A percentile compares a stretch with the other conserved stretches of the same genome.
phyloP scores from a whole-genome alignment of 2,797 vertebrate genomes.

The Emydoidea blandingii region DNA sequence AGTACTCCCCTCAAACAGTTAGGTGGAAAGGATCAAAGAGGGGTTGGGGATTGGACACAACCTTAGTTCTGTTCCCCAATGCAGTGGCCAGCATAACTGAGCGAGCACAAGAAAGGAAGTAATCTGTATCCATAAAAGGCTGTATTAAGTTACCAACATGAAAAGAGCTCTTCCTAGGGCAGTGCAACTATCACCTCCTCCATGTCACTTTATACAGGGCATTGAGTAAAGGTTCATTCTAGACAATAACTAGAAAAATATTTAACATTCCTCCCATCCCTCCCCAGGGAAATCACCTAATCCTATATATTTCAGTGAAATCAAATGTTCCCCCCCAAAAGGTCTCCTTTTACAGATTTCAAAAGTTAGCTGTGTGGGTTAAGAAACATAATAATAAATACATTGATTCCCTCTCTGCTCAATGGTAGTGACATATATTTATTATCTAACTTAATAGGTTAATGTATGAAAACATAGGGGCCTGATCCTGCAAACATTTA shows the following conservation, averaged over 20 bases:
- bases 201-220: not conserved
- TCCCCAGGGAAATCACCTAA: not conserved
- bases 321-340: not conserved
- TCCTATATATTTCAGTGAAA: not conserved
- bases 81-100: not conserved
- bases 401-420: not conserved
- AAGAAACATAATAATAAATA: no score
- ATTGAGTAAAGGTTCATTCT: not conserved
- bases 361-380: not conserved
- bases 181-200: not conserved
- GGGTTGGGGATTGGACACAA: not conserved
- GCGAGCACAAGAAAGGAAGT: not conserved
- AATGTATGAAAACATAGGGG: not conserved
- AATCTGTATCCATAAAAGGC: not conserved
- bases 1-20: not conserved
- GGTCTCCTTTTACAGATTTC: not conserved
- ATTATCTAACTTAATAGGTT: not conserved
- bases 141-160: not conserved
- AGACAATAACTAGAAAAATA: accelerated
- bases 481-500: not conserved
- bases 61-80: not conserved
- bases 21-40: not conserved
- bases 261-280: not conserved
- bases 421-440: not conserved
- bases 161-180: not conserved